A percentile compares a stretch with the other conserved stretches of the same genome.
Evolutionary conservation across 2,888 invertebrate genomes (phyloP).

Genomic region (Drosophila differens): DNA sequence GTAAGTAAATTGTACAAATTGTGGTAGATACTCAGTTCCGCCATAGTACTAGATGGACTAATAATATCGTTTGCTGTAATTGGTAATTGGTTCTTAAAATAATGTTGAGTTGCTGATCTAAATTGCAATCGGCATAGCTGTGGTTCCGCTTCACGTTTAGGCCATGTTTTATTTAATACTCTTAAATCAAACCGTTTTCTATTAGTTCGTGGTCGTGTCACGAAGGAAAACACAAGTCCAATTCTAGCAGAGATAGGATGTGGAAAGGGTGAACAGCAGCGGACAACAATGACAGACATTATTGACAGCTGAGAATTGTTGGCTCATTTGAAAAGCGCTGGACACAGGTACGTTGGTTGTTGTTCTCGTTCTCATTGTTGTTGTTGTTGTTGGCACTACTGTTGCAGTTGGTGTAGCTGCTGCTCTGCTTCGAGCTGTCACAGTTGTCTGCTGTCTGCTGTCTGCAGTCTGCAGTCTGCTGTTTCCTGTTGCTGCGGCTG

Average conservation of each 20-base stretch:
- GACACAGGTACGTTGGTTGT: constrained; percentile 57
- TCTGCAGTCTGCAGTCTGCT: constrained; percentile 54
- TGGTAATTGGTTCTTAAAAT: not conserved
- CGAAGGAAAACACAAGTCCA: not conserved
- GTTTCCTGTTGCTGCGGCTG: constrained; percentile 70
- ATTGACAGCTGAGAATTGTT: constrained; percentile 81
- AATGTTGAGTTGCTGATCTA: not conserved
- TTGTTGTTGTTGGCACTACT: constrained; percentile 46
- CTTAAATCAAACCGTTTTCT: not conserved
- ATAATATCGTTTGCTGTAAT: not conserved
- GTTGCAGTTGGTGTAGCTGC: constrained; percentile 53
- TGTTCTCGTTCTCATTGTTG: constrained; percentile 19
- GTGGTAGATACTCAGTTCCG: not conserved
- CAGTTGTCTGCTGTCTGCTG: constrained; percentile 75
- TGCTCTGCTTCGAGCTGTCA: constrained; percentile 72
- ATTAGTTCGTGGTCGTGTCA: constrained; percentile 8
- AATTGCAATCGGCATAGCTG: not conserved
- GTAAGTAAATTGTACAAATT: not conserved
- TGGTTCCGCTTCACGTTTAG: not conserved
- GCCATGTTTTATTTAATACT: not conserved
- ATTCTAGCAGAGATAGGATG: not conserved
- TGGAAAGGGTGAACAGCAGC: constrained; percentile 26
- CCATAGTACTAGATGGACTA: not conserved
- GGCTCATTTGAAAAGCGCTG: constrained; percentile 68
- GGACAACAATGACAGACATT: constrained; percentile 66